Evolutionary conservation across 2,888 invertebrate species (phyloP).

Genomic region (Campoplex capitator): DNA sequence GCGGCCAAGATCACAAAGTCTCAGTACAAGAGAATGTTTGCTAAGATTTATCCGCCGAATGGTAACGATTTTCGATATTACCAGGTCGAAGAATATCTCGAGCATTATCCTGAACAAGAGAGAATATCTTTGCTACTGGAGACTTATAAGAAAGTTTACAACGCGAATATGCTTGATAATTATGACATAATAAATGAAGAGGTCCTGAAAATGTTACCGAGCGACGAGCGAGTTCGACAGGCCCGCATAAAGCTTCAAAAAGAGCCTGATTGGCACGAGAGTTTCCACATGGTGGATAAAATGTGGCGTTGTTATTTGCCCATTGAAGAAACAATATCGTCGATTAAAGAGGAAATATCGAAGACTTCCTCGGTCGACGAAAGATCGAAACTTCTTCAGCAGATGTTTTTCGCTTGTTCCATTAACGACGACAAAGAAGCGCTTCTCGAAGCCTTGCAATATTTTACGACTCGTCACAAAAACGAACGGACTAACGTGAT

Average conservation of each 20-base stretch:
- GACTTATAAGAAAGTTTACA: slow-evolving; percentile 74
- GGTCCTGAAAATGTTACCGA: slow-evolving; percentile 73
- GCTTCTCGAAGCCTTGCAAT: slow-evolving; percentile 75
- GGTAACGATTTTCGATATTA: slow-evolving; percentile 52
- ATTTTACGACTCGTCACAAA: slow-evolving; percentile 76
- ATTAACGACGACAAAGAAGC: slow-evolving; percentile 78
- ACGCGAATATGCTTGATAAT: slow-evolving; percentile 67
- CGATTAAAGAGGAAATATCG: slow-evolving; percentile 73
- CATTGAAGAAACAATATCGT: slow-evolving; percentile 71
- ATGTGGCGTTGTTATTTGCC: slow-evolving; percentile 79
- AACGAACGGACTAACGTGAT: slow-evolving; percentile 77
- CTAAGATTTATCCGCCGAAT: slow-evolving; percentile 70
- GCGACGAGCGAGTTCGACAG: slow-evolving; percentile 72
- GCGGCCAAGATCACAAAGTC: slow-evolving; percentile 57
- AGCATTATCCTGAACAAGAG: slow-evolving; percentile 73
- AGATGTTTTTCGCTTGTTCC: slow-evolving; percentile 78
- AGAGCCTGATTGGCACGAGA: slow-evolving; percentile 19
- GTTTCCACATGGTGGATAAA: neutral
- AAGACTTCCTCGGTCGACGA: slow-evolving; percentile 59
- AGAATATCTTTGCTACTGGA: slow-evolving; percentile 68
- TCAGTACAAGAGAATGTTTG: slow-evolving; percentile 74
- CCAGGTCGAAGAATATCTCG: slow-evolving; percentile 66
- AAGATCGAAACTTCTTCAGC: slow-evolving; percentile 70
- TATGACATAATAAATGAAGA: slow-evolving; percentile 60
- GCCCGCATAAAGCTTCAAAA: slow-evolving; percentile 74